Conservation (phyloP, 2,797 vertebrate genomes). For the Xenentodon cancila region DNA sequence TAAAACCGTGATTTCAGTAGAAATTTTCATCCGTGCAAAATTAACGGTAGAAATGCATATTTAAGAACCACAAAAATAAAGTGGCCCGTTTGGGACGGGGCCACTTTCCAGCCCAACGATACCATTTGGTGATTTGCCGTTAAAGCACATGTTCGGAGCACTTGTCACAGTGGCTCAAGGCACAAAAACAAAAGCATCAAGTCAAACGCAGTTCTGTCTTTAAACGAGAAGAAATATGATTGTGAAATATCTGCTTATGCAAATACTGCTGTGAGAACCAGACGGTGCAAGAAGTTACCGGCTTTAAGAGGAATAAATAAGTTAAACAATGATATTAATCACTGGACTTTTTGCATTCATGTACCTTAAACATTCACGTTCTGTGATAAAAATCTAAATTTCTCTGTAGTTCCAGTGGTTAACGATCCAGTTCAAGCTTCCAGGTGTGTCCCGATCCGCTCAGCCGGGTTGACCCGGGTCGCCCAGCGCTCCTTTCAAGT, state of each 20-base stretch:
- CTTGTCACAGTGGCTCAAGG: conserved; percentile 23
- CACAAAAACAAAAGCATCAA: conserved; percentile 16
- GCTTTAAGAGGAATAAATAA: too few species aligned
- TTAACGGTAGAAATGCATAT: conserved; percentile 31
- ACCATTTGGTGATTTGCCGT: background rate
- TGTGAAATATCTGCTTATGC: too few species aligned
- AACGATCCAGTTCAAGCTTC: too few species aligned
- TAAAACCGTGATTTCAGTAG: conserved; percentile 13
- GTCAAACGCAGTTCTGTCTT: background rate
- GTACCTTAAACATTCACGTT: background rate
- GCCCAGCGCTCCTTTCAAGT: conserved; percentile 37
- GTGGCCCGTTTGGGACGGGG: too few species aligned
- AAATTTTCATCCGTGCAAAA: conserved; percentile 23
- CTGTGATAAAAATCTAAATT: too few species aligned
- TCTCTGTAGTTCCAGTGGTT: too few species aligned
- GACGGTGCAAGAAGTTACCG: too few species aligned
- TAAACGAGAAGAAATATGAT: too few species aligned
- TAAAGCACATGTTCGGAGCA: conserved; percentile 44
- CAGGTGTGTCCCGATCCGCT: too few species aligned
- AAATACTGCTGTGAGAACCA: too few species aligned
- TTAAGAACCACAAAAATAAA: conserved; percentile 6
- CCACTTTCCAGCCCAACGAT: background rate
- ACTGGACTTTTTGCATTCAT: background rate
- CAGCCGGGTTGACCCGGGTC: background rate
- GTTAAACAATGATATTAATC: too few species aligned